These are phyloP conservation scores for Pygmarrhopalites habei DNA, from an alignment of 1,140 invertebrate species.

Conservation along the genomic window DNA sequence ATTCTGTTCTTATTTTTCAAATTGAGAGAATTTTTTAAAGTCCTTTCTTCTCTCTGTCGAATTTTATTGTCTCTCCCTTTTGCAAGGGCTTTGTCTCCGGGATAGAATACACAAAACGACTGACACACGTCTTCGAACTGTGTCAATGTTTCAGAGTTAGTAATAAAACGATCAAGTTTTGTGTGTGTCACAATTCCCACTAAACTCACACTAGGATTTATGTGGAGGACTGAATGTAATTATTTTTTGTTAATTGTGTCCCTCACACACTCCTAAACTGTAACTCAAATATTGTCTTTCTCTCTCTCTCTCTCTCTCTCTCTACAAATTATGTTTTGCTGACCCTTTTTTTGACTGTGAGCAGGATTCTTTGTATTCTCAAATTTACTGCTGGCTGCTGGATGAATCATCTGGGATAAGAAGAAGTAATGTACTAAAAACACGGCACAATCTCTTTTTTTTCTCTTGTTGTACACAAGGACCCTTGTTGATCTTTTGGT, in stretches of 20 bases:
- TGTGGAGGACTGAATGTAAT: too few relatives aligned
- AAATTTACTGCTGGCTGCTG: background rate
- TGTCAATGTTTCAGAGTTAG: background rate
- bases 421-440: background rate
- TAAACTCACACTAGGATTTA: too few relatives aligned
- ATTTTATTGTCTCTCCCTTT: background rate
- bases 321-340: background rate
- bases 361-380: background rate
- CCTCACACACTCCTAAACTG: too few relatives aligned
- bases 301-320: background rate
- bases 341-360: background rate
- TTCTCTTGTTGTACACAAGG: background rate
- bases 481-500: constrained; percentile 1
- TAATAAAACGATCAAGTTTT: too few relatives aligned
- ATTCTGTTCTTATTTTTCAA: background rate
- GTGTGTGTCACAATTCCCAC: too few relatives aligned
- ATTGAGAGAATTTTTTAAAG: background rate
- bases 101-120: background rate
- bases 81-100: too few relatives aligned
- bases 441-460: background rate
- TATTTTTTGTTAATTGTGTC: too few relatives aligned
- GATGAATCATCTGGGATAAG: background rate
- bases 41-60: background rate
- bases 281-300: background rate
- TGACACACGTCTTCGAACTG: background rate